Evolutionary conservation across 2,888 invertebrate genomes (phyloP), one percentile per base, ranked within the genome.

Genomic region (Dicyrtoma fusca): DNA sequence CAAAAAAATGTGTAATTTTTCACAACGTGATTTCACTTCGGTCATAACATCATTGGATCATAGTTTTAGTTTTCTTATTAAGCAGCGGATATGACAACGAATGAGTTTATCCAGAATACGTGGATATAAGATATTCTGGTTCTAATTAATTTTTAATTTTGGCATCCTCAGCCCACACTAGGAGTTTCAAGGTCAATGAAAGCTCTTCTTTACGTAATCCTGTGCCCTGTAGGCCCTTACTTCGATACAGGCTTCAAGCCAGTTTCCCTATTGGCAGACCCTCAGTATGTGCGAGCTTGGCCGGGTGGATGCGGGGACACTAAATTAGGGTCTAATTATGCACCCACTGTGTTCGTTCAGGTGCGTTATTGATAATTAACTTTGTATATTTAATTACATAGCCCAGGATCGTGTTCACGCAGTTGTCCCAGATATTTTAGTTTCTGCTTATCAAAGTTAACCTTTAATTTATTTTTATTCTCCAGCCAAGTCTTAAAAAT

Each of bases 271-370:
- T 87, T 92, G 76, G 99, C 99, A 13, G 96, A 99, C 86, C 96
- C 98, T 3, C 86, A 88, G 69, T 95, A 90, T 81, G 86, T 86
- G 1, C 82, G 88, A 62, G 86, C 88, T 0, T 97, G 95, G 92
- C 95, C 95, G 45, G 87, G 88, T 53, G 98, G 99, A 71, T 92
- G 92, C 76, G 99, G 99, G 53, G 92, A 92, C 82, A 89, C 89
- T 81, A 99, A 99, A 86, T 91, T 98, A 88, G 98, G 98, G 76
- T 93, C 96, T 80, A 94, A 95, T 86, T 95, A 92, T 82, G 93
- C 90, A 59, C 94, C 94, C 26, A 94, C 94, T 11, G 90, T 94
- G 81, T 89, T 91, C 81, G 89, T 92, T 51, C 92, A 83, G 81
- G 84, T 84, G 79, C 75, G 75, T 71, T 17, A 23, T 13, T 51